Conservation (phyloP, 2,113 vertebrate genomes). For the Bos taurus region DNA sequence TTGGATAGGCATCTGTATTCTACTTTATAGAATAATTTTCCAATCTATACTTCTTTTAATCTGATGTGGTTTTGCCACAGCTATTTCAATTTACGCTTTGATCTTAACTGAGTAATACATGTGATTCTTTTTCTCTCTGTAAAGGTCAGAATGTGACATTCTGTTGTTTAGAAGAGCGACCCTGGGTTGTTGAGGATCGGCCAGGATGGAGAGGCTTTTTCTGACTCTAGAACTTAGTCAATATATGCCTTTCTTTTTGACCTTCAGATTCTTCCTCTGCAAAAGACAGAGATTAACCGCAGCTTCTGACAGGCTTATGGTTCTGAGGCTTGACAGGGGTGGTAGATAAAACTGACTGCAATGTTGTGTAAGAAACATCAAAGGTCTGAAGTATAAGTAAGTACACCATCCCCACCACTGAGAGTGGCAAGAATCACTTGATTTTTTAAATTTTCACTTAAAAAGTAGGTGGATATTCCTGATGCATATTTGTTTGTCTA, state of each 20-base stretch:
- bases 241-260: neutral
- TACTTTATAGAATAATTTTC: neutral
- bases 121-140: constrained; percentile 48
- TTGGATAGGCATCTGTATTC: neutral
- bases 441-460: neutral
- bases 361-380: neutral
- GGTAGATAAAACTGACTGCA: neutral
- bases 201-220: neutral
- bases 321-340: neutral
- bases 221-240: neutral
- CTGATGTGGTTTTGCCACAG: neutral
- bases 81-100: neutral
- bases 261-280: neutral
- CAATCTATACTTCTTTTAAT: neutral
- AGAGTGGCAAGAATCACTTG: neutral
- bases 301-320: neutral
- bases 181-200: neutral
- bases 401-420: rapidly evolving
- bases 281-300: neutral
- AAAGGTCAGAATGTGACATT: constrained; percentile 75
- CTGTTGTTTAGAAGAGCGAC: constrained; percentile 62
- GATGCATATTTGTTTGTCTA: neutral
- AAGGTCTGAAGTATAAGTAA: neutral
- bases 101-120: neutral
- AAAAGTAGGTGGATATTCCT: neutral